Evolutionary conservation across 2,888 invertebrate genomes (phyloP), one percentile per base, ranked within the genome.

Genomic region (Diabrotica balteata): DNA sequence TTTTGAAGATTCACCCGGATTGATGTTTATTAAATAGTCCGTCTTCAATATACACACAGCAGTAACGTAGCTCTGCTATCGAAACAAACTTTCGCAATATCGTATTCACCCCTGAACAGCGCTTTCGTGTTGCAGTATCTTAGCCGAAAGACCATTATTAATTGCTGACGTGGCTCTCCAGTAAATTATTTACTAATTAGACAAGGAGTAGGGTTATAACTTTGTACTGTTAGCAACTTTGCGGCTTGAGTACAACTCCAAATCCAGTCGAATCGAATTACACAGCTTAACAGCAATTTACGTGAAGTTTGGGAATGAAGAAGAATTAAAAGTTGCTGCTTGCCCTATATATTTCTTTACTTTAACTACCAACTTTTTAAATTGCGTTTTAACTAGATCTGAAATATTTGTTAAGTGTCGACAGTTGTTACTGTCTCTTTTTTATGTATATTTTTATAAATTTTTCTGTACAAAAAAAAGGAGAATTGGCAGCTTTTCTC

Each of bases 151-250:
- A 62, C 61, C 66, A 63, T 85, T 85, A 85, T 85, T 85, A 85
- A 85, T 85, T 84, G 85, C 84, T 81, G 82, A 80, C 80, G 80
- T 76, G 83, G 82, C 83, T 83, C 83, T 82, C 83, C 83, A 82
- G 84, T 85, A 84, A 85, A 85, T 85, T 85, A 85, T 85, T 84
- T 83, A 85, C 84, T 85, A 85, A 85, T 85, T 85, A 85, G 83
- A 82, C 82, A 82, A 83, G 82, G 80, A 80, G 77, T 76, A 76
- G 81, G 80, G 81, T 79, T 76, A 81, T 82, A 83, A 83, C 80
- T 82, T 80, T 75, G 76, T 76, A 72, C 78, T 76, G 79, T 80
- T 80, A 79, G 79, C 80, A 81, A 79, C 79, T 72, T 78, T 80
- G 80, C 76, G 80, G 80, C 78, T 74, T 73, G 66, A 74, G 76